These are phyloP conservation scores for Sisor rabdophorus DNA, from an alignment of 2,113 vertebrate species.

Conservation along the genomic window DNA sequence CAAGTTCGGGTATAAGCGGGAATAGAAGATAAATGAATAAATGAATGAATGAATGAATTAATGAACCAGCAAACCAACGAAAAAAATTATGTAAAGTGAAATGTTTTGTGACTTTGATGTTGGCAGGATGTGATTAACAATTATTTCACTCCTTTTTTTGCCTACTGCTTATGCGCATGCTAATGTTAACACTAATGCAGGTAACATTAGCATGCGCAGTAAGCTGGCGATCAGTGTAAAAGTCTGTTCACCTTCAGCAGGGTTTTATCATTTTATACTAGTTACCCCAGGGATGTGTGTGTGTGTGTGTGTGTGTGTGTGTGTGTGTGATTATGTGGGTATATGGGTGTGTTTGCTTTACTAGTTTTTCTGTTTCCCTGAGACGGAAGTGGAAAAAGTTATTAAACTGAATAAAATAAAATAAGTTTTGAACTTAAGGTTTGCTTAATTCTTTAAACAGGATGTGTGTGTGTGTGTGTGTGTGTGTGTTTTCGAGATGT, in stretches of 20 bases:
- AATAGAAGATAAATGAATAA: no score
- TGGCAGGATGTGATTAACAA: not conserved
- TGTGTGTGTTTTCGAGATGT: no score
- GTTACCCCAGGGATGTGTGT: not conserved
- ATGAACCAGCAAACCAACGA: not conserved
- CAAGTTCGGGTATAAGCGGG: no score
- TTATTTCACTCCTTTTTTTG: not conserved
- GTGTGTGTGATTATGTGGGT: conserved; percentile 18
- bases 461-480: not conserved
- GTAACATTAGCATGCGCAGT: not conserved
- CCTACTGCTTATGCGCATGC: not conserved
- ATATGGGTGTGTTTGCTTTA: conserved; percentile 22
- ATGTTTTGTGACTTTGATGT: not conserved
- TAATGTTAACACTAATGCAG: not conserved
- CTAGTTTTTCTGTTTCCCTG: conserved; percentile 37
- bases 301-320: conserved; percentile 16
- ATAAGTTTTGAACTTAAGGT: not conserved
- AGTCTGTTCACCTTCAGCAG: not conserved
- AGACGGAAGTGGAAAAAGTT: conserved; percentile 27
- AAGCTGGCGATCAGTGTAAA: not conserved
- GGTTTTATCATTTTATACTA: conserved; percentile 5
- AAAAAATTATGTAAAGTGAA: not conserved
- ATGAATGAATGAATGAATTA: not conserved
- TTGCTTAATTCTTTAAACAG: not conserved
- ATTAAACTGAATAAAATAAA: conserved; percentile 15